Base-by-base conservation (phyloP, 1,140 invertebrate genomes). In the Coptotermes formosanus region DNA sequence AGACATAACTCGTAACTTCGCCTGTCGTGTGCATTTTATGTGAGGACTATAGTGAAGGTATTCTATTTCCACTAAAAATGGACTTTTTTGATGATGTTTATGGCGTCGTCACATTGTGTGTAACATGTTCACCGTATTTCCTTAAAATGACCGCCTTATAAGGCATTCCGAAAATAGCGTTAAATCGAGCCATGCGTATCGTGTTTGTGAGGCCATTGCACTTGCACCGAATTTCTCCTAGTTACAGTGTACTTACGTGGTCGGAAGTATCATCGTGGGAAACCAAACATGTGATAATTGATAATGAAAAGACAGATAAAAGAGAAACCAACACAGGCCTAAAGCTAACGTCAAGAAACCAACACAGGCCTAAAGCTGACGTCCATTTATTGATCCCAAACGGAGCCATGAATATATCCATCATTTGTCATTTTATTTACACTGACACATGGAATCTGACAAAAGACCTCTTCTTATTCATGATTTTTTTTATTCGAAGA, bases 351-450 rank as follows among this genome's bases (percentile, higher is more conserved):
- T 75, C 25, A 8, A 64, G 38, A 38, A 38, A 38, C 38, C 38
- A 38, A 38, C 38, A 4, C 38, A 38, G 38, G 38, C 38, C 38
- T 75, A 75, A n/a, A 75, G 64, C n/a, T 75, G 30, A 75, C 64
- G 25, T 75, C 25, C 4, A 16, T 64, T 64, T 75, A 75, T 75
- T 75, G 25, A 75, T 75, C 25, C n/a, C 25, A 30, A 30, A 7
- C n/a, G 64, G 64, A 75, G 6, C 64, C 64, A 75, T 30, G 14
- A 30, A 75, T 8, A 75, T 75, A 30, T 75, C 64, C 64, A 75
- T 75, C 64, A 75, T 75, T 75, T 75, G 64, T 75, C 64, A 75
- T 75, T 30, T 75, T 75, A 30, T 75, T 75, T 75, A 30, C n/a
- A 30, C 64, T 30, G 64, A 75, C 64, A 12, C n/a, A 75, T 64